These are phyloP conservation scores for Trichogramma dendrolimi DNA, from an alignment of 2,888 invertebrate genomes.

Conservation along the genomic window DNA sequence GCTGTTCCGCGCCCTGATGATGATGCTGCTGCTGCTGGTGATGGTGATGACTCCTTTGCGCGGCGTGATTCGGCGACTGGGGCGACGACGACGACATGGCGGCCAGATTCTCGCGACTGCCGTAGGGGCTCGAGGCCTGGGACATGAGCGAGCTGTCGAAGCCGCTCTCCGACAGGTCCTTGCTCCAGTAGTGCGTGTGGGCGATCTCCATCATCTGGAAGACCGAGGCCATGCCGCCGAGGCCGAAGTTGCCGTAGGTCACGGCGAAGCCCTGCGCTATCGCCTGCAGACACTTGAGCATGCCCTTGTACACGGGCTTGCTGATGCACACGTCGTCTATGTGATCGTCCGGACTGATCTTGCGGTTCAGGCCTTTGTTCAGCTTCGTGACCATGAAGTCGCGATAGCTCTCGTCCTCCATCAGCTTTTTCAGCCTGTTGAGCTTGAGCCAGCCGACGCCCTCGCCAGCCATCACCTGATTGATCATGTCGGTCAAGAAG, in stretches of 20 bases:
- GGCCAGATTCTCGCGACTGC: conserved; percentile 65
- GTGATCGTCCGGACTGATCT: conserved; percentile 91
- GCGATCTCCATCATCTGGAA: conserved; percentile 97
- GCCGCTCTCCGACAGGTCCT: conserved; percentile 65
- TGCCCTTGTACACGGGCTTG: conserved; percentile 92
- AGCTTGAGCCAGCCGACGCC: conserved; percentile 96
- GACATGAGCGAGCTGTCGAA: conserved; percentile 54
- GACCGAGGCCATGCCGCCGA: conserved; percentile 96
- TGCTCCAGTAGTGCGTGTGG: conserved; percentile 97
- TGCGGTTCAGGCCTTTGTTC: conserved; percentile 87
- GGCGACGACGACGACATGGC: conserved; percentile 59
- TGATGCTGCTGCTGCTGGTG: conserved; percentile 54
- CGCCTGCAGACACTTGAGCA: conserved; percentile 86
- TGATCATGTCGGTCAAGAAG: conserved; percentile 86
- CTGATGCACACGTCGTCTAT: conserved; percentile 95
- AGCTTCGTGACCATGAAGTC: conserved; percentile 92
- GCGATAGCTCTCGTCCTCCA: conserved; percentile 98
- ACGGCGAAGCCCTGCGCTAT: conserved; percentile 86
- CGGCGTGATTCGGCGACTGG: conserved; percentile 52
- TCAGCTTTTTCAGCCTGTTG: conserved; percentile 85
- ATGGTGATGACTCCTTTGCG: conserved; percentile 42
- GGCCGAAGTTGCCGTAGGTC: conserved; percentile 86
- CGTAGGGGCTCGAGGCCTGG: conserved; percentile 64
- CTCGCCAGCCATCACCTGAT: conserved; percentile 82
- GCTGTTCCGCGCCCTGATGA: conserved; percentile 53